Evolutionary conservation across 2,797 vertebrate genomes (phyloP).

Genomic region (Coregonus sp.): DNA sequence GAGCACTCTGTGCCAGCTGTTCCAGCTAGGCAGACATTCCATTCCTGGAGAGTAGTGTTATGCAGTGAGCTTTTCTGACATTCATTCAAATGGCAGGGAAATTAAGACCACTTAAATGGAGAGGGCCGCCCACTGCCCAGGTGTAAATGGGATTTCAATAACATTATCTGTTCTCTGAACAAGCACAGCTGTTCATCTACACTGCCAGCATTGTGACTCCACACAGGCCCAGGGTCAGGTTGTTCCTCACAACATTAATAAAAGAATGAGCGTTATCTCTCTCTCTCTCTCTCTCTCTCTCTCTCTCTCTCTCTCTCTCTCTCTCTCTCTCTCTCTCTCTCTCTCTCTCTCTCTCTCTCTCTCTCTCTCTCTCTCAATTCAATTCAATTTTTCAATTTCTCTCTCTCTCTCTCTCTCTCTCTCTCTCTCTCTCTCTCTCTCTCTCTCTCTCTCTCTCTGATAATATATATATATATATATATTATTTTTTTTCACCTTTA

Average conservation of each 20-base stretch:
- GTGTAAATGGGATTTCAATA: constrained; percentile 62
- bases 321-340: no score
- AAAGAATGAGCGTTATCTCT: constrained; percentile 9
- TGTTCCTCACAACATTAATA: constrained; percentile 9
- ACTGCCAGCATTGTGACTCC: neutral
- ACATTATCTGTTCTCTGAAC: constrained; percentile 46
- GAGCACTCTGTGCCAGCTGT: constrained; percentile 56
- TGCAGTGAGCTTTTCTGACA: constrained; percentile 48
- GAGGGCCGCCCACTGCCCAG: constrained; percentile 53
- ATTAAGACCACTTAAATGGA: constrained; percentile 56
- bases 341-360: no score
- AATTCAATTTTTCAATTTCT: no score
- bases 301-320: no score
- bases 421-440: neutral
- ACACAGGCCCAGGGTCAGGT: constrained; percentile 18
- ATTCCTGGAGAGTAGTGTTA: constrained; percentile 42
- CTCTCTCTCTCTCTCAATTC: no score
- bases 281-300: constrained; percentile 35
- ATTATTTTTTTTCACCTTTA: no score
- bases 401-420: constrained; percentile 11
- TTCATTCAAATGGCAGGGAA: constrained; percentile 57
- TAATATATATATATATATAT: no score
- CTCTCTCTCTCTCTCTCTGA: constrained; percentile 17
- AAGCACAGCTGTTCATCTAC: constrained; percentile 45
- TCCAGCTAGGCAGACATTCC: constrained; percentile 40